Evolutionary conservation across 2,113 vertebrate genomes (phyloP).

Genomic region (Steatornis caripensis): DNA sequence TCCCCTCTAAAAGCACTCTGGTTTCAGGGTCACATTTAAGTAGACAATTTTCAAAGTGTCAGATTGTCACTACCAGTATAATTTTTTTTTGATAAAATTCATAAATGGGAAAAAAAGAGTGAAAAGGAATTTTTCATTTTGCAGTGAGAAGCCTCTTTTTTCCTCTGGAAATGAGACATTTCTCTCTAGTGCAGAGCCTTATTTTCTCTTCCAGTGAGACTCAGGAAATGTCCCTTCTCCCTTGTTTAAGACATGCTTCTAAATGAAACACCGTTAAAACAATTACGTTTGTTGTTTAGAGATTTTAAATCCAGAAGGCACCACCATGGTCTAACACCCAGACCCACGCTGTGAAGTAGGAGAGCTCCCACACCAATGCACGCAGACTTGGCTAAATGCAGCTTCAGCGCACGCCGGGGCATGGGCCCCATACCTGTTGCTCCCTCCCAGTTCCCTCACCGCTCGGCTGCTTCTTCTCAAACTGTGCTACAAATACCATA

Average conservation of each 20-base stretch:
- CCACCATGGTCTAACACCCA: not conserved
- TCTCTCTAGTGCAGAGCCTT: not conserved
- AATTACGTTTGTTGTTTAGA: not conserved
- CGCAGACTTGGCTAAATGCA: rapidly evolving
- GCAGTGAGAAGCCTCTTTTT: not conserved
- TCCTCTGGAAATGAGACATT: not conserved
- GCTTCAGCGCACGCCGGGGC: rapidly evolving
- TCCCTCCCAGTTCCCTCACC: not conserved
- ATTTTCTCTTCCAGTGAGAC: not conserved
- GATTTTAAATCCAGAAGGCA: not conserved
- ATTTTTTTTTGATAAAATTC: not conserved
- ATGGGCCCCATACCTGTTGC: not conserved
- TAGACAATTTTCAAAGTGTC: not conserved
- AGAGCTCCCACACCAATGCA: not conserved
- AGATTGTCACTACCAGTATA: not conserved
- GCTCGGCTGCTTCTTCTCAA: not conserved
- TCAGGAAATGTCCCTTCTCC: not conserved
- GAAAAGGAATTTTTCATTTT: not conserved
- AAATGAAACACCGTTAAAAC: not conserved
- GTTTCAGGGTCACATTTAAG: not conserved
- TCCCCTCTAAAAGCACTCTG: not conserved
- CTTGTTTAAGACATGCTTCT: not conserved
- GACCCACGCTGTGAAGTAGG: rapidly evolving
- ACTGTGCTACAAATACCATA: not conserved
- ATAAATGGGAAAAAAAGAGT: not conserved